phyloP scores from a whole-genome alignment of 2,888 invertebrate genomes.

The Caprella mutica region DNA sequence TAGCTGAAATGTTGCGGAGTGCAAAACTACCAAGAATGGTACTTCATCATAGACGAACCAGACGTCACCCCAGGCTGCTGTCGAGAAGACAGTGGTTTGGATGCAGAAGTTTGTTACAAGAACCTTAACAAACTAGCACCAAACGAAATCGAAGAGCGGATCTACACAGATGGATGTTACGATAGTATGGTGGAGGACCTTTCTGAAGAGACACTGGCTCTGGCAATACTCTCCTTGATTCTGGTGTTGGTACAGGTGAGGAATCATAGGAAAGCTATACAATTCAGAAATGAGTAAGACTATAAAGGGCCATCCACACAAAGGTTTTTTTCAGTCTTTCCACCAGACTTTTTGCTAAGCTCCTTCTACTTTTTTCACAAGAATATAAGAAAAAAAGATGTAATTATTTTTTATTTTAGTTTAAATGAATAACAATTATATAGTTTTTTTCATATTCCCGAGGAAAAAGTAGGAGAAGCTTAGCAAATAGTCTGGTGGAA shows the following conservation, averaged over 20 bases:
- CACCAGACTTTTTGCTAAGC: no score
- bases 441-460: no score
- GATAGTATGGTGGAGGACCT: slow-evolving; percentile 15
- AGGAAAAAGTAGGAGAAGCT: no score
- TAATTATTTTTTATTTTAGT: no score
- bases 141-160: neutral
- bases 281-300: no score
- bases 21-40: slow-evolving; percentile 18
- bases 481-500: no score
- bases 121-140: neutral
- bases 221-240: slow-evolving; percentile 14
- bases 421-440: no score
- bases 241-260: slow-evolving; percentile 23
- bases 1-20: slow-evolving; percentile 28
- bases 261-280: no score
- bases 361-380: no score
- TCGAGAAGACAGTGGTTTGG: neutral
- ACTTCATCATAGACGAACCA: neutral
- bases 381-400: no score
- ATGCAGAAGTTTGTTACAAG: neutral
- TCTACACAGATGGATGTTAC: slow-evolving; percentile 24
- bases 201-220: slow-evolving; percentile 9
- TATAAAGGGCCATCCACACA: no score
- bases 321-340: no score
- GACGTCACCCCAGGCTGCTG: slow-evolving; percentile 21